phyloP scores from a whole-genome alignment of 2,888 invertebrate genomes.

The Dascillus cervinus region DNA sequence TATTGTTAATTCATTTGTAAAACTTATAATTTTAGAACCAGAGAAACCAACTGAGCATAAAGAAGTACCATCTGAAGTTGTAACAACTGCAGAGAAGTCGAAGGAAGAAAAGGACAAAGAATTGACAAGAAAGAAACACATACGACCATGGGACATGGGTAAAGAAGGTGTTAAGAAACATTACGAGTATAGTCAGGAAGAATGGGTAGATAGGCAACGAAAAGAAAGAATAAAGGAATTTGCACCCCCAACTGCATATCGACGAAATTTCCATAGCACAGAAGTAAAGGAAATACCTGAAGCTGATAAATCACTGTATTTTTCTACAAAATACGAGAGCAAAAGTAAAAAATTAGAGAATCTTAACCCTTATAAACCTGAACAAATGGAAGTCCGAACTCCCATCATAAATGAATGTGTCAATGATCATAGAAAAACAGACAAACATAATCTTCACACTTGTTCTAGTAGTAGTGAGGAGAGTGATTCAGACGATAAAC shows the following conservation, averaged over 20 bases:
- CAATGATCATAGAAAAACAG: constrained; percentile 14
- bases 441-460: too few relatives aligned
- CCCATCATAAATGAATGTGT: constrained; percentile 26
- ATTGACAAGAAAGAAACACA: constrained; percentile 47
- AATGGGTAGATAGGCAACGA: constrained; percentile 70
- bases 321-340: constrained; percentile 27
- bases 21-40: constrained; percentile 9
- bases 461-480: background rate
- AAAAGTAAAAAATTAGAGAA: constrained; percentile 1
- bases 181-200: constrained; percentile 62
- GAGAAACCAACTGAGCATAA: constrained; percentile 32
- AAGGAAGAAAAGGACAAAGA: constrained; percentile 46
- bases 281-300: constrained; percentile 7
- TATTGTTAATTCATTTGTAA: constrained; percentile 6
- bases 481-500: constrained; percentile 7
- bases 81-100: constrained; percentile 36
- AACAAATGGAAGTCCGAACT: constrained; percentile 1
- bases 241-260: constrained; percentile 53
- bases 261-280: constrained; percentile 19
- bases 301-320: constrained; percentile 28
- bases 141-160: constrained; percentile 67
- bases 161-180: constrained; percentile 53
- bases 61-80: constrained; percentile 22
- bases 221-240: constrained; percentile 67
- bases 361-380: background rate